Conservation (phyloP, 2,888 invertebrate species). For the Sinotaia quadrata region DNA sequence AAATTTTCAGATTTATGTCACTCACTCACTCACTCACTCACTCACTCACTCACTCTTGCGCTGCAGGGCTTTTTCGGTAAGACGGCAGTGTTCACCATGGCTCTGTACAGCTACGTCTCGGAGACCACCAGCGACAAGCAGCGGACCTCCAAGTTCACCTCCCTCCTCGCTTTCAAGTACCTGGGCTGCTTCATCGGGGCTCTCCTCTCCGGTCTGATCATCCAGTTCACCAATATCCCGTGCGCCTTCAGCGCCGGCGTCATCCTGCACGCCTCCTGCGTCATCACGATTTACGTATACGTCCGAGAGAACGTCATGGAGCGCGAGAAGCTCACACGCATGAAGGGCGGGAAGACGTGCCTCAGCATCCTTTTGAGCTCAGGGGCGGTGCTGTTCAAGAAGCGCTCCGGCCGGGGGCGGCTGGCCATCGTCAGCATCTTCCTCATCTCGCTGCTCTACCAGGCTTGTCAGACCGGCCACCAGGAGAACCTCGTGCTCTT, state of each 20-base stretch:
- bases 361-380: conserved; percentile 57
- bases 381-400: conserved; percentile 16
- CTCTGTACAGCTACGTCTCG: conserved; percentile 69
- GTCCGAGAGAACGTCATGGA: conserved; percentile 50
- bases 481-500: conserved; percentile 68
- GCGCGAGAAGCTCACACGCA: conserved; percentile 40
- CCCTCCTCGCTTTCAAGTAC: conserved; percentile 70
- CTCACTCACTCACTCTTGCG: background rate
- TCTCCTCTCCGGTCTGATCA: conserved; percentile 55
- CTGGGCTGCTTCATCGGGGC: conserved; percentile 70
- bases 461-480: conserved; percentile 68
- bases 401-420: conserved; percentile 20
- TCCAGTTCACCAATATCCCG: conserved; percentile 51
- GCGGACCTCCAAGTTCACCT: conserved; percentile 65
- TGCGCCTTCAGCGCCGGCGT: conserved; percentile 59
- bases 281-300: conserved; percentile 51
- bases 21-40: too few relatives aligned
- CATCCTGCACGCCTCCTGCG: conserved; percentile 52
- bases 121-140: conserved; percentile 63
- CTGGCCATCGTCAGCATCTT: conserved; percentile 30
- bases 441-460: conserved; percentile 33
- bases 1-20: too few relatives aligned
- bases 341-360: conserved; percentile 20
- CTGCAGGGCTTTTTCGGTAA: conserved; percentile 69
- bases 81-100: conserved; percentile 71